phyloP scores from a whole-genome alignment of 2,888 invertebrate species.

The Cordilura impudica region DNA sequence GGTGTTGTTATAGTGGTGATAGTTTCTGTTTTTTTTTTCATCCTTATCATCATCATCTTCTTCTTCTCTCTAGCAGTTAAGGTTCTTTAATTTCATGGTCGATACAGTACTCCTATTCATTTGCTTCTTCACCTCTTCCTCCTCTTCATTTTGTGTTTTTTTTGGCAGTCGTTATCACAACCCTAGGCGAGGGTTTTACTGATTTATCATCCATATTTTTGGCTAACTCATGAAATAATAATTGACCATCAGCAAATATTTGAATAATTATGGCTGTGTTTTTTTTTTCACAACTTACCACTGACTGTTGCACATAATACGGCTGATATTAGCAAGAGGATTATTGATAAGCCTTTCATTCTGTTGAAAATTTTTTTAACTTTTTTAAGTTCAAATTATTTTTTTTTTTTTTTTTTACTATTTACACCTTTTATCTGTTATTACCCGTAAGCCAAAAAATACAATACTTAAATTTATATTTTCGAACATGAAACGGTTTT shows the following conservation, averaged over 20 bases:
- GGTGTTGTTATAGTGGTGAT: not conserved
- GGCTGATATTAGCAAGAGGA: not conserved
- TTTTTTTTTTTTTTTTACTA: not conserved
- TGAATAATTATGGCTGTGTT: not conserved
- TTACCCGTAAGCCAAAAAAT: conserved; percentile 3
- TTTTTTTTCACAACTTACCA: not conserved
- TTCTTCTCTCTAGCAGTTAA: not conserved
- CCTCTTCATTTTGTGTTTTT: not conserved
- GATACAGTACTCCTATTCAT: no score
- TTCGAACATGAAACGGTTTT: not conserved
- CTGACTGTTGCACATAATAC: not conserved
- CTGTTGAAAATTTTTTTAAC: not conserved
- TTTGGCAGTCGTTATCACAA: conserved; percentile 3
- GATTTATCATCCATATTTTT: conserved; percentile 4
- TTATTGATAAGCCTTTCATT: not conserved
- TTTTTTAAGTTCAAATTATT: not conserved
- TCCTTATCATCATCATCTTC: not conserved
- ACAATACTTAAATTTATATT: conserved; percentile 14
- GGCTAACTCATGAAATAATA: not conserved
- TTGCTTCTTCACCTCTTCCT: conserved; percentile 1
- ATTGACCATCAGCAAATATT: no score
- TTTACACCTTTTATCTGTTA: not conserved
- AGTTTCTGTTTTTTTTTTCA: not conserved
- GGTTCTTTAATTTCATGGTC: no score
- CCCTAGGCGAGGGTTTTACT: not conserved